Evolutionary conservation across 2,113 vertebrate species (phyloP).

Genomic region (Sciurus niger): DNA sequence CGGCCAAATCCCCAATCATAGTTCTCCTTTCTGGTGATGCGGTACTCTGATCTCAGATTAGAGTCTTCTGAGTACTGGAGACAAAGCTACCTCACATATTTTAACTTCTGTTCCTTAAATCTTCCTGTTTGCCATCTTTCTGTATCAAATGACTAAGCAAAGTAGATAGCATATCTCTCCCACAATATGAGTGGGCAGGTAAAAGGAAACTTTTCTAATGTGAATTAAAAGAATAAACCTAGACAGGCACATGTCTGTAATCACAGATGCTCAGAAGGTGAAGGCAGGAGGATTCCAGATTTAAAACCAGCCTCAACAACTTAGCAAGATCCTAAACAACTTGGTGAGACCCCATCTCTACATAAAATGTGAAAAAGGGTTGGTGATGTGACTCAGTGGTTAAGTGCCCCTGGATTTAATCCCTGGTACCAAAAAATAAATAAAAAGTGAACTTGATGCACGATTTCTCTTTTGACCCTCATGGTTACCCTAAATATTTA

Average conservation of each 20-base stretch:
- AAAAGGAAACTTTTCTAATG: conserved; percentile 20
- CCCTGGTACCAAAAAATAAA: too few species aligned
- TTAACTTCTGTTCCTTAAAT: conserved; percentile 11
- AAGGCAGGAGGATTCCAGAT: too few species aligned
- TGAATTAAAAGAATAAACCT: conserved; percentile 17
- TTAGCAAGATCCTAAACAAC: too few species aligned
- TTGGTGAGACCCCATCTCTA: too few species aligned
- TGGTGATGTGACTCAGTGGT: too few species aligned
- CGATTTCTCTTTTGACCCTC: conserved; percentile 8
- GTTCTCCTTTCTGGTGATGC: not conserved
- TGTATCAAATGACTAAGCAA: not conserved
- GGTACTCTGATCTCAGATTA: not conserved
- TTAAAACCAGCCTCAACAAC: too few species aligned
- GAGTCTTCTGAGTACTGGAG: not conserved
- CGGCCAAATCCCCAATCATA: not conserved
- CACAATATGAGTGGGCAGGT: not conserved
- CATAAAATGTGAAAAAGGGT: too few species aligned
- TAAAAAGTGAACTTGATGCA: not conserved
- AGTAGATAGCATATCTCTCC: not conserved
- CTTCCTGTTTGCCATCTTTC: not conserved
- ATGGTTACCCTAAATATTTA: not conserved
- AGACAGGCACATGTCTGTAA: too few species aligned
- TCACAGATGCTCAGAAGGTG: too few species aligned
- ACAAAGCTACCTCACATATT: not conserved
- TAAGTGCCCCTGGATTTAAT: too few species aligned